phyloP scores from a whole-genome alignment of 2,888 invertebrate genomes.

The Arenicola marina region DNA sequence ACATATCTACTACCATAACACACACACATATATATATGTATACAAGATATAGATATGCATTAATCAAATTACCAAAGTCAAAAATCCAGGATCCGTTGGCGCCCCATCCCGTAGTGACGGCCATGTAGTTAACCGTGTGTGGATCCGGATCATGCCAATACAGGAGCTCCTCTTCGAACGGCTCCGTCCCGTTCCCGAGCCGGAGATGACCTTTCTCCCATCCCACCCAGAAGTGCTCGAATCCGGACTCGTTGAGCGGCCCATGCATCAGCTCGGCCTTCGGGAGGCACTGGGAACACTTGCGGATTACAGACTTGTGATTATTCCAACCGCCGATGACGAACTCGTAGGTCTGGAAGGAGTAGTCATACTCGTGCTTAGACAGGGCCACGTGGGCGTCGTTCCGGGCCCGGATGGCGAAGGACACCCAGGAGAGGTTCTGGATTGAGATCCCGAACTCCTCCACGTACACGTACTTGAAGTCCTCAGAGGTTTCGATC shows the following conservation, averaged over 20 bases:
- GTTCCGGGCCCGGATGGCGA: constrained; percentile 78
- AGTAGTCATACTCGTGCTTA: constrained; percentile 65
- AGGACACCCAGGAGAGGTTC: constrained; percentile 51
- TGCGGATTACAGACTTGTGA: constrained; percentile 67
- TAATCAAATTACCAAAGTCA: constrained; percentile 18
- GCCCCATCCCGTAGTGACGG: constrained; percentile 41
- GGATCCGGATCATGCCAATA: constrained; percentile 41
- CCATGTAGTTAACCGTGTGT: constrained; percentile 40
- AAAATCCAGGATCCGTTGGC: constrained; percentile 41
- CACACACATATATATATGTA: neutral
- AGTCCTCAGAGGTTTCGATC: too few relatives aligned
- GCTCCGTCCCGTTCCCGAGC: constrained; percentile 36
- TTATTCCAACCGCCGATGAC: constrained; percentile 90
- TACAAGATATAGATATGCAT: neutral
- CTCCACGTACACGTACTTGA: constrained; percentile 20
- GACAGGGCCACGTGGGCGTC: constrained; percentile 86
- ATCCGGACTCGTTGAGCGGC: constrained; percentile 35
- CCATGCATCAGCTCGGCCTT: constrained; percentile 16
- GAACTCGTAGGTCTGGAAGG: constrained; percentile 79
- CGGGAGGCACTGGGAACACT: constrained; percentile 38
- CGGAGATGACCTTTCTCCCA: constrained; percentile 7
- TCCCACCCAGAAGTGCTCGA: constrained; percentile 38
- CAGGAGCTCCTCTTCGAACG: constrained; percentile 37
- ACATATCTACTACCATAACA: neutral
- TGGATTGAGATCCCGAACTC: constrained; percentile 10